Conservation (phyloP, 2,888 invertebrate genomes). For the Slavum lentiscoides region DNA sequence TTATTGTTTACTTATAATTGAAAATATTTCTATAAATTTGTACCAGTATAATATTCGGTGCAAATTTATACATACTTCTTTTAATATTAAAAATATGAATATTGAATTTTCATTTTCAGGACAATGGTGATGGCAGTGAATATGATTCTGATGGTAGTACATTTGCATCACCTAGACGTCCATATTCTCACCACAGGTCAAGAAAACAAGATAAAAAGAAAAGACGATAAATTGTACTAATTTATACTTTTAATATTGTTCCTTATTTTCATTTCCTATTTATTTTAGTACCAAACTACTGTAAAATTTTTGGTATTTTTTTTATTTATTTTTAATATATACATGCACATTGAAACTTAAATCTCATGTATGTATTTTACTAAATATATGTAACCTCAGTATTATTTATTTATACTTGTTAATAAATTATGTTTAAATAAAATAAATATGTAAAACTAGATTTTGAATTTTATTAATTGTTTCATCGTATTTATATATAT, state of each 20-base stretch:
- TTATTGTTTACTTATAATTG: too few relatives aligned
- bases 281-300: neutral
- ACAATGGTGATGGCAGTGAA: conserved; percentile 42
- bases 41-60: neutral
- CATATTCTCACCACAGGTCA: conserved; percentile 51
- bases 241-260: conserved; percentile 18
- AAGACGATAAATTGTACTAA: conserved; percentile 34
- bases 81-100: neutral
- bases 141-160: conserved; percentile 52
- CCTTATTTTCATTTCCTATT: conserved; percentile 9
- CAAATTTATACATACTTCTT: neutral
- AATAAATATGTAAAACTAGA: neutral
- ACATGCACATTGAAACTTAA: neutral
- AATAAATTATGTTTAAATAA: neutral
- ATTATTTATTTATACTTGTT: neutral
- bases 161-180: conserved; percentile 50
- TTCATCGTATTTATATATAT: neutral
- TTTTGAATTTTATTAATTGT: neutral
- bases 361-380: conserved; percentile 23
- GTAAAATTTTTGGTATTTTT: neutral
- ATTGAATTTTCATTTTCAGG: conserved; percentile 14
- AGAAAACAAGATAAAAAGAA: conserved; percentile 53
- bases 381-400: neutral
- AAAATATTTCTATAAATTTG: neutral
- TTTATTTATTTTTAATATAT: conserved; percentile 7